A percentile compares a stretch with the other conserved stretches of the same genome.
phyloP scores from a whole-genome alignment of 2,113 vertebrate species.

The Castor canadensis region DNA sequence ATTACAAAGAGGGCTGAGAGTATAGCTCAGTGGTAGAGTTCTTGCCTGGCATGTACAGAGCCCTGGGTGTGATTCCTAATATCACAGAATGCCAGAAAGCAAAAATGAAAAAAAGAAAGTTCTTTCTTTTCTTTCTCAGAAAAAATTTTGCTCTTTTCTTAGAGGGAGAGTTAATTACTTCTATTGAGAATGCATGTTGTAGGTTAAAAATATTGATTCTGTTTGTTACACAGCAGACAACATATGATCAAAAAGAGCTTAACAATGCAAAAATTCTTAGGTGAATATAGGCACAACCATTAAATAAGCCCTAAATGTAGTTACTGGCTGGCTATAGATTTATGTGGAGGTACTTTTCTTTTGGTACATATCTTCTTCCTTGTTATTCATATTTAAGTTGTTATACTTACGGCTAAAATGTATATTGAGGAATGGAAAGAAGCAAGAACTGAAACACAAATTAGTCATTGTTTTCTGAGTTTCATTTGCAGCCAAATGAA shows the following conservation, averaged over 20 bases:
- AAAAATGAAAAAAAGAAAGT: not conserved
- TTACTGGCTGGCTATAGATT: not conserved
- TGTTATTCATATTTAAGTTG: not conserved
- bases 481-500: not conserved
- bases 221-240: not conserved
- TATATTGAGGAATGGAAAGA: not conserved
- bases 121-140: not conserved
- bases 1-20: too few species aligned
- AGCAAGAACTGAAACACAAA: not conserved
- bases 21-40: too few species aligned
- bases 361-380: not conserved
- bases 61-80: too few species aligned
- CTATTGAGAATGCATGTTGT: not conserved
- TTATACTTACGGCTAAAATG: not conserved
- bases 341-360: not conserved
- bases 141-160: not conserved
- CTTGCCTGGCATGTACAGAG: too few species aligned
- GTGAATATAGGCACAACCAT: not conserved
- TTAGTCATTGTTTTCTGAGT: not conserved
- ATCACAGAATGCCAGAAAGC: not conserved
- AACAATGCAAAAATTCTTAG: not conserved
- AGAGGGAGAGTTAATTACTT: not conserved
- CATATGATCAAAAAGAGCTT: not conserved
- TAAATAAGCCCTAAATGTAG: not conserved
- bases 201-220: not conserved